Conservation (phyloP, 2,888 invertebrate species). For the Trachelus iudaicus region DNA sequence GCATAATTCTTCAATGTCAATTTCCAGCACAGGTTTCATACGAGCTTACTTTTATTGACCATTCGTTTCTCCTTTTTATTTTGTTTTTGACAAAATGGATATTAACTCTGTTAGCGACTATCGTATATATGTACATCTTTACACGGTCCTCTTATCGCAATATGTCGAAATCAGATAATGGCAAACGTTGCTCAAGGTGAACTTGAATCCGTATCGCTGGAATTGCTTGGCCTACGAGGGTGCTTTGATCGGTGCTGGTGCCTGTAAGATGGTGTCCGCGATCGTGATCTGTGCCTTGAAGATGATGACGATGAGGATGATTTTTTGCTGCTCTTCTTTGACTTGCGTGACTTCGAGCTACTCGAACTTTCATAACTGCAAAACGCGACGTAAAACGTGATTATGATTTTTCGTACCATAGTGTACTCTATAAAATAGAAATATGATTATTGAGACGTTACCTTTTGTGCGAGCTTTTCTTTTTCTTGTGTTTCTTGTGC, state of each 20-base stretch:
- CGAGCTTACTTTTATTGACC: not conserved
- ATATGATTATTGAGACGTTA: conserved; percentile 33
- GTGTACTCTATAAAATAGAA: not conserved
- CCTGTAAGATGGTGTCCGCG: conserved; percentile 53
- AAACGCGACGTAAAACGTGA: conserved; percentile 7
- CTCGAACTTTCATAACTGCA: conserved; percentile 55
- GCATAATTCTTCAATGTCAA: not conserved
- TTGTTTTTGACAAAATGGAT: conserved; percentile 28
- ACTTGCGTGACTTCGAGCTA: conserved; percentile 55
- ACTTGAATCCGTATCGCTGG: conserved; percentile 54
- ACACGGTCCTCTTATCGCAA: conserved; percentile 19
- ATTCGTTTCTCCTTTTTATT: not conserved
- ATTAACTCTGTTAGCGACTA: conserved; percentile 36
- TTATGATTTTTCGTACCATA: not conserved
- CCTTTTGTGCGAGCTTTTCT: conserved; percentile 68
- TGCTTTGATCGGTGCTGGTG: conserved; percentile 45
- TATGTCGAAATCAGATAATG: not conserved
- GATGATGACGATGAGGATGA: conserved; percentile 33
- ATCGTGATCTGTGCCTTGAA: conserved; percentile 52
- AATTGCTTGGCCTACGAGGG: conserved; percentile 50
- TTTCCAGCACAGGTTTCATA: not conserved
- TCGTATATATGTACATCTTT: conserved; percentile 34
- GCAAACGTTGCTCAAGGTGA: conserved; percentile 38
- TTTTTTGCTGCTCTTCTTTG: conserved; percentile 60
- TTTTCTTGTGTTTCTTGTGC: conserved; percentile 64